A percentile compares a stretch with the other conserved stretches of the same genome.
These are phyloP conservation scores for Sylvia borin DNA, from an alignment of 2,797 vertebrate genomes.

Conservation along the genomic window DNA sequence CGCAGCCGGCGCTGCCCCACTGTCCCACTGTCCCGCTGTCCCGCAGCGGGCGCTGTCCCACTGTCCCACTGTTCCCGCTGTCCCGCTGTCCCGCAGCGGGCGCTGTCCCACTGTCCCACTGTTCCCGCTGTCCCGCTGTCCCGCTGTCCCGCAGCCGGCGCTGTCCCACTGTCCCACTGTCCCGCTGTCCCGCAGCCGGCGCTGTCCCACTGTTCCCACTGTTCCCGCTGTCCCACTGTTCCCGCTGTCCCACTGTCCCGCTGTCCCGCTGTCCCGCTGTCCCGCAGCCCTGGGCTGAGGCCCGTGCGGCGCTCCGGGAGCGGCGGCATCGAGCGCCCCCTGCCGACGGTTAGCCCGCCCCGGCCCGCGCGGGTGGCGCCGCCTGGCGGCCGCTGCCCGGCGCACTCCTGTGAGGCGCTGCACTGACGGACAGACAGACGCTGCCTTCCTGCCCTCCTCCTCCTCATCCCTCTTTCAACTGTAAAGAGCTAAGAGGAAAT, in stretches of 20 bases:
- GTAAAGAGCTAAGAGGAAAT: neutral
- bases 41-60: too few relatives aligned
- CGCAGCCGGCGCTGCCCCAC: neutral
- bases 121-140: neutral
- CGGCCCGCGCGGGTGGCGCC: neutral
- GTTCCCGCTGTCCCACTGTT: too few relatives aligned
- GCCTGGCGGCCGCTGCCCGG: neutral
- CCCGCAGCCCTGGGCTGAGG: neutral
- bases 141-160: neutral
- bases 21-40: too few relatives aligned
- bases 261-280: neutral
- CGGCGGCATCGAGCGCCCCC: neutral
- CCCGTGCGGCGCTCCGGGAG: neutral
- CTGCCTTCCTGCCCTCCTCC: neutral
- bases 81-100: too few relatives aligned
- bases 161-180: too few relatives aligned
- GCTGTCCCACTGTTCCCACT: too few relatives aligned
- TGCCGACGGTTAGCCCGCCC: neutral
- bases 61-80: neutral
- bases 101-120: neutral
- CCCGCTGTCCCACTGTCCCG: too few relatives aligned
- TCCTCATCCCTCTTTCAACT: neutral
- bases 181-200: too few relatives aligned
- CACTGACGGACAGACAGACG: rapidly evolving
- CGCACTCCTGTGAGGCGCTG: rapidly evolving